Evolutionary conservation across 2,888 invertebrate species (phyloP), one percentile per base, ranked within the genome.

Genomic region (Drymonia ruficornis): DNA sequence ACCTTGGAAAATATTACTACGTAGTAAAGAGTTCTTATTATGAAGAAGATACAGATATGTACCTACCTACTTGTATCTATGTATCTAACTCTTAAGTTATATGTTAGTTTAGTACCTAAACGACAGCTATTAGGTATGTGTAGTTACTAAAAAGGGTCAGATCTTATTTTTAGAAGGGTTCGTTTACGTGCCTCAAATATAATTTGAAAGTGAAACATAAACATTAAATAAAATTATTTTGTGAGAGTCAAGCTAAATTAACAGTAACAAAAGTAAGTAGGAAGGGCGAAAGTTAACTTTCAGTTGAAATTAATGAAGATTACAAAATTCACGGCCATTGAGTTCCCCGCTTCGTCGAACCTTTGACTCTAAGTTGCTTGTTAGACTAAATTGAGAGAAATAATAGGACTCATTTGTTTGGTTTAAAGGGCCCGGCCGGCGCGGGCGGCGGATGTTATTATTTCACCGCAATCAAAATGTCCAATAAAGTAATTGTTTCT

Each of bases 311-410:
- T 91, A 91, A 91, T 91, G 89, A 87, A 91, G 90, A 91, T 92
- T 89, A 91, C 87, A 86, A 89, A 90, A 91, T 91, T 91, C 89
- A 88, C 89, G 89, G 89, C 84, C 91, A 91, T 90, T 91, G 90
- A 89, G 86, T 84, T 83, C 82, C 85, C 73, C 88, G 89, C 87
- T 84, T 81, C 86, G 85, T 83, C 84, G 86, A 90, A 89, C 89
- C 91, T 89, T 90, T 86, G 88, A 87, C 87, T 87, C 78, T 84
- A 85, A 90, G 80, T 88, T 84, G 86, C 89, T 90, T 90, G 90
- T 91, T 88, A 84, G 84, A 87, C 87, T 86, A 89, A 92, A 91
- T 91, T 89, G 89, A 89, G 91, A 91, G 91, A 89, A 90, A 90
- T 91, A 92, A 92, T 91, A 88, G 89, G 82, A 72, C 82, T 81